Percentiles rank a stretch among this genome's conserved stretches.
phyloP scores from a whole-genome alignment of 2,888 invertebrate genomes.

The Cephonodes hylas region DNA sequence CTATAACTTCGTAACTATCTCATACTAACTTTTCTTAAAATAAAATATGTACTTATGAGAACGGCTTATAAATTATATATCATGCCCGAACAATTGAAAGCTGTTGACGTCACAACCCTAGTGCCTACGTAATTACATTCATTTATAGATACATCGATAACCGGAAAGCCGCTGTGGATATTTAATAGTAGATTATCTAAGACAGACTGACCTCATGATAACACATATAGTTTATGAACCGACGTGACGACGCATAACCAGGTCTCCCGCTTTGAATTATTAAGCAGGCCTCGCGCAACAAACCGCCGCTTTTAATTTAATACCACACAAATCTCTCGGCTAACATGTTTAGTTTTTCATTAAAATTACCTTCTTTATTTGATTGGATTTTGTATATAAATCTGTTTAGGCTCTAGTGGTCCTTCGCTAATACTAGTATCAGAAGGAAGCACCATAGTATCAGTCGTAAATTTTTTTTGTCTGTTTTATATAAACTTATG shows the following conservation, averaged over 20 bases:
- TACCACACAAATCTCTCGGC: conserved; percentile 34
- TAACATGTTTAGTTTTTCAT: not conserved
- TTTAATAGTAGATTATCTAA: conserved; percentile 5
- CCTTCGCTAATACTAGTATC: too few species aligned
- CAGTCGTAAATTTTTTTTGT: too few species aligned
- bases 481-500: too few species aligned
- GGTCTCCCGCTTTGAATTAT: conserved; percentile 54
- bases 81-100: conserved; percentile 18
- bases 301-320: conserved; percentile 52
- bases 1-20: too few species aligned
- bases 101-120: not conserved
- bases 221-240: conserved; percentile 28
- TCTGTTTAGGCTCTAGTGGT: too few species aligned
- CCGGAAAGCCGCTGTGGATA: not conserved
- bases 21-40: too few species aligned
- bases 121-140: not conserved
- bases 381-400: not conserved
- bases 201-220: conserved; percentile 49
- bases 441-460: too few species aligned
- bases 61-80: not conserved
- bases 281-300: conserved; percentile 47
- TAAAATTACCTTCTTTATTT: not conserved
- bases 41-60: not conserved
- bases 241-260: conserved; percentile 61
- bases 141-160: not conserved